These are phyloP conservation scores for Trypoxylon attenuatum DNA, from an alignment of 2,888 invertebrate species.

Conservation along the genomic window DNA sequence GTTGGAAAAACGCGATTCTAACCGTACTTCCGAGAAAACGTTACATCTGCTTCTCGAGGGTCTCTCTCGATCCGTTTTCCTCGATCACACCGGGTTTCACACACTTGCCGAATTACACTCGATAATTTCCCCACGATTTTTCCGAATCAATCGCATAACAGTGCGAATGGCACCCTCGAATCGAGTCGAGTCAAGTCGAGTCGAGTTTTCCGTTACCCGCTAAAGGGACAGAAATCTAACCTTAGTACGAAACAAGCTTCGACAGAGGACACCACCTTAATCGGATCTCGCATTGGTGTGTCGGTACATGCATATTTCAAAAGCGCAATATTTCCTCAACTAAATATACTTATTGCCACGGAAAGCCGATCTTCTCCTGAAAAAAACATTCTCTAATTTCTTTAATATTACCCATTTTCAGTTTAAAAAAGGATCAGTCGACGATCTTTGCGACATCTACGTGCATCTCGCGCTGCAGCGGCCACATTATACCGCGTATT, in stretches of 20 bases:
- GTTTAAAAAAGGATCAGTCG: conserved; percentile 31
- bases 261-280: conserved; percentile 64
- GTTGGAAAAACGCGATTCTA: conserved; percentile 65
- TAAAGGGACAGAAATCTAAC: conserved; percentile 52
- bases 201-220: conserved; percentile 31
- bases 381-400: conserved; percentile 6
- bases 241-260: conserved; percentile 62
- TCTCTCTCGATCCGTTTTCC: conserved; percentile 1
- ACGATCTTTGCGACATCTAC: conserved; percentile 48
- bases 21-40: conserved; percentile 54
- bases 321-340: conserved; percentile 31
- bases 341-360: conserved; percentile 23
- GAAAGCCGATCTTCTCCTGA: not conserved
- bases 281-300: conserved; percentile 23
- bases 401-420: conserved; percentile 20
- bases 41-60: not conserved
- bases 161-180: not conserved
- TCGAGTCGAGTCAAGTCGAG: not conserved
- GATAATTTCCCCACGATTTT: not conserved
- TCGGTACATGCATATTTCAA: conserved; percentile 36
- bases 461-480: not conserved
- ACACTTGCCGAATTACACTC: not conserved
- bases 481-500: not conserved
- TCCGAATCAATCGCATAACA: not conserved
- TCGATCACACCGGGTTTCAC: not conserved